A percentile compares a stretch with the other conserved stretches of the same genome.
These are phyloP conservation scores for Gerris buenoi DNA, from an alignment of 1,140 invertebrate species.

Conservation along the genomic window DNA sequence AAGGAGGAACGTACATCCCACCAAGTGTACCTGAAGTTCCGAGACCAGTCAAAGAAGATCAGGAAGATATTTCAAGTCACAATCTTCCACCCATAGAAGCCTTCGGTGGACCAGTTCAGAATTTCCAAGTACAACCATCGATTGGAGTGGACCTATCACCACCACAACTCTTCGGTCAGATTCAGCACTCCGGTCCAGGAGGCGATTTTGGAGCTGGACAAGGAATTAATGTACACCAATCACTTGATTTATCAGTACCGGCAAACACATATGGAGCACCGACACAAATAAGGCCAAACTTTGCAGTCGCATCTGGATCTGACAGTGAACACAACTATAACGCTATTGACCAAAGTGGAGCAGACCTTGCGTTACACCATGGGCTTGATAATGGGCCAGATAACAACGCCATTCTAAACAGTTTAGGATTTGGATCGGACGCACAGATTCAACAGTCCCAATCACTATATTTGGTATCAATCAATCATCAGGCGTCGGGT, in stretches of 20 bases:
- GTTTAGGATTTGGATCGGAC: slow-evolving; percentile 12
- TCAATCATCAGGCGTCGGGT: neutral
- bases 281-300: neutral
- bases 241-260: slow-evolving; percentile 4
- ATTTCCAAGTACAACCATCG: slow-evolving; percentile 13
- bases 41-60: slow-evolving; percentile 10
- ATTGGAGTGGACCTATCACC: slow-evolving; percentile 16
- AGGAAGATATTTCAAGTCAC: neutral
- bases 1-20: slow-evolving; percentile 41
- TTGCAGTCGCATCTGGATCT: neutral
- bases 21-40: slow-evolving; percentile 41
- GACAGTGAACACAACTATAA: neutral
- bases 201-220: neutral
- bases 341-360: neutral
- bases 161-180: slow-evolving; percentile 7
- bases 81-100: neutral
- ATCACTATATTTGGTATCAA: slow-evolving; percentile 8
- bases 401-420: slow-evolving; percentile 8
- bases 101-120: neutral
- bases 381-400: neutral
- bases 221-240: slow-evolving; percentile 10
- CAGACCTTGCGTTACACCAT: neutral
- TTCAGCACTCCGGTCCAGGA: neutral
- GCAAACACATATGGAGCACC: neutral
- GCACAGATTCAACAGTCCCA: slow-evolving; percentile 10